phyloP scores from a whole-genome alignment of 2,888 invertebrate genomes.

The Folsomia candida region DNA sequence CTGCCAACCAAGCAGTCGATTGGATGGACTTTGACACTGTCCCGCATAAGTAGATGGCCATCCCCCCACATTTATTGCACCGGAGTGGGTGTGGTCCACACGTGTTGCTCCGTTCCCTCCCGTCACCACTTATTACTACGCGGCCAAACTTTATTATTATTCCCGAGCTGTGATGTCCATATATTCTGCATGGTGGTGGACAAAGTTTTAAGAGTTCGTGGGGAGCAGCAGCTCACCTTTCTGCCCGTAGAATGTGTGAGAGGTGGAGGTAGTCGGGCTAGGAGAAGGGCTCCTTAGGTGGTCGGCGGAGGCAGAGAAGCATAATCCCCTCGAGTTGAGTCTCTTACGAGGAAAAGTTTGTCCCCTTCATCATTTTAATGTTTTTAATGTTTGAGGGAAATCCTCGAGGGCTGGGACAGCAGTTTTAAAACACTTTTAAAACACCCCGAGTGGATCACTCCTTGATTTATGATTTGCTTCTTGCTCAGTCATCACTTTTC shows the following conservation, averaged over 20 bases:
- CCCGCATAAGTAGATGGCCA: background rate
- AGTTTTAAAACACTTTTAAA: background rate
- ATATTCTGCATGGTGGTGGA: background rate
- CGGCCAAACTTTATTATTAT: background rate
- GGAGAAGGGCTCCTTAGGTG: slow-evolving; percentile 3
- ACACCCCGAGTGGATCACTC: slow-evolving; percentile 7
- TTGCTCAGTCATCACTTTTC: slow-evolving; percentile 8
- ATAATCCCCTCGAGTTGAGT: background rate
- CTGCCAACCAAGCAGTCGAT: too few relatives aligned
- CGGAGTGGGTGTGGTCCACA: background rate
- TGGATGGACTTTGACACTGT: too few relatives aligned
- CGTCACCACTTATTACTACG: background rate
- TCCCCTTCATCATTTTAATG: slow-evolving; percentile 15
- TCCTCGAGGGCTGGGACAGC: slow-evolving; percentile 3
- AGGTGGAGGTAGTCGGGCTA: background rate
- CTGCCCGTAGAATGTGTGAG: background rate
- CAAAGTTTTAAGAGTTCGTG: background rate
- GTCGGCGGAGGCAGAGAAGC: background rate
- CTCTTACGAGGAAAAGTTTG: slow-evolving; percentile 8
- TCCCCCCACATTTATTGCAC: background rate
- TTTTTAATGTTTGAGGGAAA: background rate
- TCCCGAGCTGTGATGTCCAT: background rate
- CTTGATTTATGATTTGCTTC: background rate
- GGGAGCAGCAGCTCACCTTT: background rate
- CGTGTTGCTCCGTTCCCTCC: background rate